phyloP scores from a whole-genome alignment of 2,888 invertebrate genomes.

The Caenorhabditis uteleia region DNA sequence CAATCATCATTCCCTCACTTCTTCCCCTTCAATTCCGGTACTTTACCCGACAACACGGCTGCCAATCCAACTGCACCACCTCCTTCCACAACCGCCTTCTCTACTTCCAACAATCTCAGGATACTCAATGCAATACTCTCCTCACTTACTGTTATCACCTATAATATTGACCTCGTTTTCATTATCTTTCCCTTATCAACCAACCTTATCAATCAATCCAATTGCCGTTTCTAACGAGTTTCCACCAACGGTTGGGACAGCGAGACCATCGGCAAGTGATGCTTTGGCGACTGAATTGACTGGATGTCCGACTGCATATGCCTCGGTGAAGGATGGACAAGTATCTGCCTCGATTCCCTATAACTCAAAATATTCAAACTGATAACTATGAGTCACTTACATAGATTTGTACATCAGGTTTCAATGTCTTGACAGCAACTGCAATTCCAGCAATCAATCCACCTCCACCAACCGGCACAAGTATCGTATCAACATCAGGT shows the following conservation, averaged over 20 bases:
- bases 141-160: conserved; percentile 70
- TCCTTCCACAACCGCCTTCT: conserved; percentile 83
- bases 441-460: conserved; percentile 90
- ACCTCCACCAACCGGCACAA: conserved; percentile 92
- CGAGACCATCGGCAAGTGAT: conserved; percentile 84
- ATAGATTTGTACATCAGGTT: conserved; percentile 83
- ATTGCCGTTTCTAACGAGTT: conserved; percentile 83
- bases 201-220: conserved; percentile 76
- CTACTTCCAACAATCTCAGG: conserved; percentile 71
- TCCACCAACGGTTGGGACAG: conserved; percentile 85
- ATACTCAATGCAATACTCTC: conserved; percentile 73
- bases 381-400: conserved; percentile 75
- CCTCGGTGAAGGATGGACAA: conserved; percentile 84
- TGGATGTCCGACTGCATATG: conserved; percentile 79
- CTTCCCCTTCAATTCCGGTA: conserved; percentile 83
- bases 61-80: conserved; percentile 87
- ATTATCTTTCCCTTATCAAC: conserved; percentile 2
- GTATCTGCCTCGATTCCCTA: conserved; percentile 88
- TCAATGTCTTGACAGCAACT: conserved; percentile 84
- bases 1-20: conserved; percentile 13
- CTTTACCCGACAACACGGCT: conserved; percentile 81
- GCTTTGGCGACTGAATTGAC: conserved; percentile 77
- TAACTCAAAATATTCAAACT: conserved; percentile 8
- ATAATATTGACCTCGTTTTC: conserved; percentile 4
- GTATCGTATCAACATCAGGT: conserved; percentile 83